phyloP scores from a whole-genome alignment of 2,797 vertebrate species.

The Tenualosa ilisha region DNA sequence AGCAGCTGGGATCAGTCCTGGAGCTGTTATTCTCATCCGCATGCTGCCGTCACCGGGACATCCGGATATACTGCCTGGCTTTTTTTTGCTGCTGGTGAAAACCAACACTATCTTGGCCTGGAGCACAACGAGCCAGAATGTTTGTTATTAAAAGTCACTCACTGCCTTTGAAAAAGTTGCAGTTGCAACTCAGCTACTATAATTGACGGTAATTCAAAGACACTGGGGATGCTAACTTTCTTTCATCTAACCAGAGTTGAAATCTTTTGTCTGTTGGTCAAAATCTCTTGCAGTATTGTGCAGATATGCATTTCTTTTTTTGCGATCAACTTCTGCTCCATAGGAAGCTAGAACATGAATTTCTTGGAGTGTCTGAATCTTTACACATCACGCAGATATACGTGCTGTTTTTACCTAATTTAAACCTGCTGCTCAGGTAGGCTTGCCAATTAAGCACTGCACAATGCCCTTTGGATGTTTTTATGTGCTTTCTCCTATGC shows the following conservation, averaged over 20 bases:
- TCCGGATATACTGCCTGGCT: neutral
- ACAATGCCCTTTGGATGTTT: neutral
- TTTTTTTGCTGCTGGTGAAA: neutral
- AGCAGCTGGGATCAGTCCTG: conserved; percentile 17
- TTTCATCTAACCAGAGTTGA: neutral
- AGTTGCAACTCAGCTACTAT: neutral
- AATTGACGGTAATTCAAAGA: neutral
- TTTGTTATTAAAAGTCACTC: neutral
- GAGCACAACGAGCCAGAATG: neutral
- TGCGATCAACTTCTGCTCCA: too few relatives aligned
- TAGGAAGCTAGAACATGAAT: too few relatives aligned
- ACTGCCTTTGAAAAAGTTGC: neutral
- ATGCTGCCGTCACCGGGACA: neutral
- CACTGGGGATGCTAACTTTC: neutral
- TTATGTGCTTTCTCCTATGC: neutral
- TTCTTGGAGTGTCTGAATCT: neutral
- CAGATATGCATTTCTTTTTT: too few relatives aligned
- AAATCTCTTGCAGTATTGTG: neutral
- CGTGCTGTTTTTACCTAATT: neutral
- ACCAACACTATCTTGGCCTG: neutral
- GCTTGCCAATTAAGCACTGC: neutral
- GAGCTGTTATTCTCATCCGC: conserved; percentile 14
- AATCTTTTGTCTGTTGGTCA: neutral
- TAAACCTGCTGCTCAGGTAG: neutral
- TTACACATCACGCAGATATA: neutral